Percentiles rank a stretch among this genome's conserved stretches.
Conservation (phyloP, 2,888 invertebrate species). For the Ligdia adustata region DNA sequence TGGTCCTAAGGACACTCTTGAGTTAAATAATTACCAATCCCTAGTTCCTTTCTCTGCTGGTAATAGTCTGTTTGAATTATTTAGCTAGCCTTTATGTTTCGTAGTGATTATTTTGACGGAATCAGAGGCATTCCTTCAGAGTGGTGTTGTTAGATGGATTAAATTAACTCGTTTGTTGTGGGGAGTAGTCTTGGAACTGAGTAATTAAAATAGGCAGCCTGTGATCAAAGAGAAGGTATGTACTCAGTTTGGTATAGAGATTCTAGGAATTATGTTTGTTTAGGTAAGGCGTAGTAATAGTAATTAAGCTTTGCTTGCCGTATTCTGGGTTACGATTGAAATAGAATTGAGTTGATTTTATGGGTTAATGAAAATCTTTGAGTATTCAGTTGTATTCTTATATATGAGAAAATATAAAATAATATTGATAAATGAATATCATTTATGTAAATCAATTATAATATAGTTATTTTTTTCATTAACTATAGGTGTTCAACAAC, state of each 20-base stretch:
- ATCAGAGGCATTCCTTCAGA: slow-evolving; percentile 35
- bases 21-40: no score
- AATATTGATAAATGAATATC: no score
- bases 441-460: no score
- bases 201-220: slow-evolving; percentile 1
- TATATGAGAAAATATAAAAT: no score
- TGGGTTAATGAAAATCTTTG: no score
- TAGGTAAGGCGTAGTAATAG: no score
- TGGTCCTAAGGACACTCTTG: not conserved
- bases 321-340: no score
- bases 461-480: no score
- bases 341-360: no score
- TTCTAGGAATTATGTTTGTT: not conserved
- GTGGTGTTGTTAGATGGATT: slow-evolving; percentile 23
- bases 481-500: no score
- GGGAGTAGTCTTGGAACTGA: slow-evolving; percentile 25
- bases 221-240: not conserved
- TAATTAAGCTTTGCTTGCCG: no score
- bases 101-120: slow-evolving; percentile 34
- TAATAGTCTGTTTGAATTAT: slow-evolving; percentile 46
- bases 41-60: slow-evolving; percentile 12
- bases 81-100: slow-evolving; percentile 39
- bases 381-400: no score
- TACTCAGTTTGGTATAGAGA: not conserved
- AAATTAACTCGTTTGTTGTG: slow-evolving; percentile 25